Evolutionary conservation across 2,113 vertebrate genomes (phyloP), one percentile per base, ranked within the genome.

Genomic region (Menura novaehollandiae): DNA sequence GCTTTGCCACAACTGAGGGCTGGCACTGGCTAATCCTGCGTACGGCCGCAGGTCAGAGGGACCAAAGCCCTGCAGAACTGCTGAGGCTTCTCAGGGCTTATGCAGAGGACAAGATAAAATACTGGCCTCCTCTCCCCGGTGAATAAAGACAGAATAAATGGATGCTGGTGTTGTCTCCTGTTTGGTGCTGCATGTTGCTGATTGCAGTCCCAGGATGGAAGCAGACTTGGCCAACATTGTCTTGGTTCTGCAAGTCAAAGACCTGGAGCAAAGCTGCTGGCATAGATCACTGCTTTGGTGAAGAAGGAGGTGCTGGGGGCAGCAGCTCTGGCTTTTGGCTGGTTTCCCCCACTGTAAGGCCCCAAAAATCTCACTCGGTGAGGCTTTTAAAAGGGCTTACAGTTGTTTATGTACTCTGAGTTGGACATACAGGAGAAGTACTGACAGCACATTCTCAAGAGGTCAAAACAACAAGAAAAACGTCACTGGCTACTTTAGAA

Each of bases 91-190:
- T 78, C 22, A 15, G 63, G 46, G 28, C 55, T 78, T 58, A 44
- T 72, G 47, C 33, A 73, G 44, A 55, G 60, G 76, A 62, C 13
- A 59, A 79, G 68, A 30, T 71, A 28, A 86, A 95, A 66, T n/a
- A 41, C 52, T 58, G 37, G 79, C 63, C 55, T 91, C 72, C 30
- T 78, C 77, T 86, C 43, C 68, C 58, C 2, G 1, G 35, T 91
- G 73, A 96, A 97, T 95, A 97, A 95, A 95, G 85, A 83, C 41
- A 72, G 71, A 86, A 67, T 33, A 88, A 89, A 69, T 43, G 59
- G 67, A 60, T 56, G 53, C 51, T 80, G 59, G 46, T 89, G 71
- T 60, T 84, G 87, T 87, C 47, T 87, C 73, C 80, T 89, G 9
- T 89, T 74, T 18, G 53, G 58, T 92, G 64, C 71, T 68, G 76